A percentile compares a stretch with the other conserved stretches of the same genome.
These are phyloP conservation scores for Epinotia demarniana DNA, from an alignment of 2,888 invertebrate genomes.

Conservation along the genomic window DNA sequence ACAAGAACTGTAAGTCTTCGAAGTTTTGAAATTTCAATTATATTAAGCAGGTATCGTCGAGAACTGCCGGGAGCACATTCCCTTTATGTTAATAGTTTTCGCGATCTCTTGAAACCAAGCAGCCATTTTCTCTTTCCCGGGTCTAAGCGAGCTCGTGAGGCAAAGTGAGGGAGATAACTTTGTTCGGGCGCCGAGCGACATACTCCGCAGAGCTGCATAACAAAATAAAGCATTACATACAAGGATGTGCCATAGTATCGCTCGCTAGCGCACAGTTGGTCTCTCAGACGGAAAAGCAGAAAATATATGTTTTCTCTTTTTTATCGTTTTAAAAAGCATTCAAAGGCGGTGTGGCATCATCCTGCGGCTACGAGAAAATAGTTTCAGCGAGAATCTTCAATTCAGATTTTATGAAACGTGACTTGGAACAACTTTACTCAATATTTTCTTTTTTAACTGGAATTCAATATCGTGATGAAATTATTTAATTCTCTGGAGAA, in stretches of 20 bases:
- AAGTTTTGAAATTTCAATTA: constrained; percentile 44
- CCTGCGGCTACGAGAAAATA: constrained; percentile 40
- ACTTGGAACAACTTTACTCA: constrained; percentile 33
- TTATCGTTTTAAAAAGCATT: constrained; percentile 56
- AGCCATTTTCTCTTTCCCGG: constrained; percentile 42
- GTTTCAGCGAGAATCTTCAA: constrained; percentile 39
- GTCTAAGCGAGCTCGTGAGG: constrained; percentile 51
- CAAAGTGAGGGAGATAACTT: constrained; percentile 60
- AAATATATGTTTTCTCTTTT: constrained; percentile 55
- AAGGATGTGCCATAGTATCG: constrained; percentile 50
- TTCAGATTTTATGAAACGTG: constrained; percentile 42
- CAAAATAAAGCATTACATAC: constrained; percentile 55
- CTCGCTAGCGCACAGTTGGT: constrained; percentile 48
- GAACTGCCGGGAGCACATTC: constrained; percentile 13
- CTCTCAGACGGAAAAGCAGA: constrained; percentile 50
- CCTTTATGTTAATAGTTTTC: constrained; percentile 29
- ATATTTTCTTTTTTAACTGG: constrained; percentile 33
- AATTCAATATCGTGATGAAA: constrained; percentile 31
- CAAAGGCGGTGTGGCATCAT: constrained; percentile 46
- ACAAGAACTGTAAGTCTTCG: constrained; percentile 22
- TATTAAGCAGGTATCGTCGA: constrained; percentile 26
- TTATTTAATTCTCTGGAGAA: constrained; percentile 26
- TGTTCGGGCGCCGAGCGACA: constrained; percentile 55
- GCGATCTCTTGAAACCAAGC: constrained; percentile 25
- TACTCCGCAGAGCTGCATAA: constrained; percentile 58